Percentiles rank a stretch among this genome's conserved stretches.
Evolutionary conservation across 2,888 invertebrate genomes (phyloP).

Genomic region (Lasioglossum marginatum): DNA sequence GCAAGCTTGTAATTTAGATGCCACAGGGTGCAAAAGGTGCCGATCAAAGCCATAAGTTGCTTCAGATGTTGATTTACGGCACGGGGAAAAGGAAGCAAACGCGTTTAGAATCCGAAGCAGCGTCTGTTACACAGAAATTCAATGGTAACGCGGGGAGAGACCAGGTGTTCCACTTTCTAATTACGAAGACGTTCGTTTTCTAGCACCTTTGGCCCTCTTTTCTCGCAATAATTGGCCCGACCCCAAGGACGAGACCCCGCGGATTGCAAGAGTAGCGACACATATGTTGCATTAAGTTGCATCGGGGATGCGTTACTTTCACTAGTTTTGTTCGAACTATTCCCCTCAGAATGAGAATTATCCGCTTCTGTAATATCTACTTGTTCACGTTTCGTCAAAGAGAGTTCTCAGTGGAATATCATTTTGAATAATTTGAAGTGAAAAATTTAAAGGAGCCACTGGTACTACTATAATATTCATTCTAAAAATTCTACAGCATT

Average conservation of each 20-base stretch:
- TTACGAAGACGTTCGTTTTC: constrained; percentile 60
- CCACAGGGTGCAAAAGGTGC: neutral
- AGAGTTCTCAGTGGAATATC: neutral
- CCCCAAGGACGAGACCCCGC: constrained; percentile 56
- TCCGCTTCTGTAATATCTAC: constrained; percentile 30
- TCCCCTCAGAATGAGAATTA: constrained; percentile 9
- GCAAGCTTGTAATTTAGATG: neutral
- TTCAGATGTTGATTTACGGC: neutral
- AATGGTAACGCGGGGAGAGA: constrained; percentile 9
- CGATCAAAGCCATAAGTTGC: neutral
- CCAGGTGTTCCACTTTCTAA: constrained; percentile 61
- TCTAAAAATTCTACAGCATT: neutral
- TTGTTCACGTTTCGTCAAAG: neutral
- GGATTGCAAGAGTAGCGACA: constrained; percentile 28
- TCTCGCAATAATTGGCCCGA: constrained; percentile 61
- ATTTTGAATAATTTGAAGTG: neutral
- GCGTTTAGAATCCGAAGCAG: neutral
- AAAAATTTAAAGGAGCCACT: neutral
- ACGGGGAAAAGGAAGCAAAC: neutral
- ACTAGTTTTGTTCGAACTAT: constrained; percentile 30
- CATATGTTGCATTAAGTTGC: constrained; percentile 28
- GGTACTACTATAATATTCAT: neutral
- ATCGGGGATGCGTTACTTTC: constrained; percentile 54
- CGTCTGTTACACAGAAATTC: constrained; percentile 1
- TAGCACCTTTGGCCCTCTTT: constrained; percentile 59